Percentiles rank a stretch among this genome's conserved stretches.
Conservation (phyloP, 2,113 vertebrate species). For the Nothoprocta perdicaria region DNA sequence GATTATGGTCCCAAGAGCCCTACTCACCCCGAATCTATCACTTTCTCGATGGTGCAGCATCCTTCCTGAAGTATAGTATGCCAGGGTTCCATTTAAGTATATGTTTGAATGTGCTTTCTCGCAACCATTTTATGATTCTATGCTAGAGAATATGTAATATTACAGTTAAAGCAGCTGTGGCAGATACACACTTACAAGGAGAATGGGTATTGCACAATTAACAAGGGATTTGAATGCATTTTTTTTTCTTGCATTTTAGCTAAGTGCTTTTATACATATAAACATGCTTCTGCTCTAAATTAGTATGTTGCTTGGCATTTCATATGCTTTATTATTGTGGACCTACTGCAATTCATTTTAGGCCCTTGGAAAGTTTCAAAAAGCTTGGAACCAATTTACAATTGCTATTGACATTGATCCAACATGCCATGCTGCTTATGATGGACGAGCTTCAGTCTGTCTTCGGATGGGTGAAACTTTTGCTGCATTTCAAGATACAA, state of each 20-base stretch:
- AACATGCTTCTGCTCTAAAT: neutral
- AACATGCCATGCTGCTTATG: slow-evolving; percentile 71
- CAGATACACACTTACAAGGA: neutral
- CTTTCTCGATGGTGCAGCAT: neutral
- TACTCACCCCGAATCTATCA: neutral
- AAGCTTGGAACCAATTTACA: slow-evolving; percentile 84
- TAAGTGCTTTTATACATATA: neutral
- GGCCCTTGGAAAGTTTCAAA: slow-evolving; percentile 79
- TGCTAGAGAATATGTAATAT: neutral
- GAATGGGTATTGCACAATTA: neutral
- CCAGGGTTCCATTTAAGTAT: neutral
- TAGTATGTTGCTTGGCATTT: neutral
- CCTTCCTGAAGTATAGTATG: neutral
- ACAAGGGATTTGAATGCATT: neutral
- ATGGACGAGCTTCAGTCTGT: slow-evolving; percentile 79
- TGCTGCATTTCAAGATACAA: slow-evolving; percentile 84
- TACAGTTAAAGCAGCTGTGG: neutral
- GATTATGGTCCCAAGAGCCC: neutral
- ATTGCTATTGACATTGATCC: slow-evolving; percentile 73
- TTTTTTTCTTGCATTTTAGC: neutral
- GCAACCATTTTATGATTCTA: neutral
- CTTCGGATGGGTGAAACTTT: slow-evolving; percentile 81
- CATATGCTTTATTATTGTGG: slow-evolving; percentile 2
- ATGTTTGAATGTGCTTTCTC: too few relatives aligned
- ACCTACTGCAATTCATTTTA: slow-evolving; percentile 61